These are phyloP conservation scores for Troilus luridus DNA, from an alignment of 2,888 invertebrate species.

Conservation along the genomic window DNA sequence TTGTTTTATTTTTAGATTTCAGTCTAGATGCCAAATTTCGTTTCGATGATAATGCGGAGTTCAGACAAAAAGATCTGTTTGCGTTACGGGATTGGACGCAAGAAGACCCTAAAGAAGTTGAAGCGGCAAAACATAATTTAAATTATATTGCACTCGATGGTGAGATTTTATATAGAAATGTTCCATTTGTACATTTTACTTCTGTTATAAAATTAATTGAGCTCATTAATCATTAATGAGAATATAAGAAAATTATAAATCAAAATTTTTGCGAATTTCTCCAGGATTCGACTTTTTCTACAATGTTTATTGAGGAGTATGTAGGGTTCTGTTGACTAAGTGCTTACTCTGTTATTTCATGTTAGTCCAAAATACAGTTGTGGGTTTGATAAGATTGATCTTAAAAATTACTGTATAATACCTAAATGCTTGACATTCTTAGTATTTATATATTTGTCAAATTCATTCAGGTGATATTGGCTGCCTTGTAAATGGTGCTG, in stretches of 20 bases:
- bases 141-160: conserved; percentile 97
- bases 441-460: neutral
- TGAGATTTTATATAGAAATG: conserved; percentile 65
- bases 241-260: no score
- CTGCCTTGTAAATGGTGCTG: conserved; percentile 96
- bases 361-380: no score
- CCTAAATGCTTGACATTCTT: neutral
- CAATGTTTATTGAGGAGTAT: no score
- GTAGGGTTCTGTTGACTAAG: no score
- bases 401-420: neutral
- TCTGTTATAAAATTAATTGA: no score
- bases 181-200: neutral
- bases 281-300: no score
- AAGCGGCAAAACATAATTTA: conserved; percentile 88
- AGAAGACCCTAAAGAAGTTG: conserved; percentile 93
- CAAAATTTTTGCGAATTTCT: no score
- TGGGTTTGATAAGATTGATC: neutral
- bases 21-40: conserved; percentile 96
- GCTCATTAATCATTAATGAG: no score
- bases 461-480: conserved; percentile 80
- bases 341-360: no score
- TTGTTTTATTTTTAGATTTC: conserved; percentile 76
- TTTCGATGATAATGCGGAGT: conserved; percentile 95
- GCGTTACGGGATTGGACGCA: conserved; percentile 88
- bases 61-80: conserved; percentile 91